Conservation (phyloP, 2,113 vertebrate species). For the Corapipo altera region DNA sequence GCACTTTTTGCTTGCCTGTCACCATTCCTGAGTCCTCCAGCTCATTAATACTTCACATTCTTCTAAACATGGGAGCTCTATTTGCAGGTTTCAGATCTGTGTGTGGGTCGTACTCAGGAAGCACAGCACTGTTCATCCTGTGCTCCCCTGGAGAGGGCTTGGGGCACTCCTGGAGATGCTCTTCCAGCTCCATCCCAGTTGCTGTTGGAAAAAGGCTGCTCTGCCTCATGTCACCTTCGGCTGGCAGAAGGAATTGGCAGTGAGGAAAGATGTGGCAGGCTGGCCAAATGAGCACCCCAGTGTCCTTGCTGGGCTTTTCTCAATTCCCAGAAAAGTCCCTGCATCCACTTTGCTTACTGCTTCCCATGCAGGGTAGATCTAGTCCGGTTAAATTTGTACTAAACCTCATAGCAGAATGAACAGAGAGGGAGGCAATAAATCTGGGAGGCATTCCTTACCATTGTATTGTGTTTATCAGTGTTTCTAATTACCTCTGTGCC, state of each 20-base stretch:
- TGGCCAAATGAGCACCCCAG: background rate
- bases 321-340: background rate
- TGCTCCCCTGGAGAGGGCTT: background rate
- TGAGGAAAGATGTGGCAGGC: accelerated
- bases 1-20: background rate
- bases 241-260: background rate
- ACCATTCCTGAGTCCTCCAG: background rate
- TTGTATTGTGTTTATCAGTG: background rate
- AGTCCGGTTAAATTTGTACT: background rate
- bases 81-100: background rate
- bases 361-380: background rate
- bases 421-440: background rate
- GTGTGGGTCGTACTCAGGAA: accelerated
- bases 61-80: background rate
- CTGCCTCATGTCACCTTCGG: background rate
- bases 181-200: background rate
- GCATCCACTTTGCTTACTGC: background rate
- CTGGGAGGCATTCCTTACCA: background rate
- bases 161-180: background rate
- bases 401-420: background rate
- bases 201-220: background rate
- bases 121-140: background rate
- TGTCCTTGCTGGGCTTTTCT: background rate
- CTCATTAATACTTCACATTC: background rate
- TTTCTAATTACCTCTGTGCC: constrained; percentile 13